Conservation (phyloP, 2,113 vertebrate species). For the Ciconia boyciana region DNA sequence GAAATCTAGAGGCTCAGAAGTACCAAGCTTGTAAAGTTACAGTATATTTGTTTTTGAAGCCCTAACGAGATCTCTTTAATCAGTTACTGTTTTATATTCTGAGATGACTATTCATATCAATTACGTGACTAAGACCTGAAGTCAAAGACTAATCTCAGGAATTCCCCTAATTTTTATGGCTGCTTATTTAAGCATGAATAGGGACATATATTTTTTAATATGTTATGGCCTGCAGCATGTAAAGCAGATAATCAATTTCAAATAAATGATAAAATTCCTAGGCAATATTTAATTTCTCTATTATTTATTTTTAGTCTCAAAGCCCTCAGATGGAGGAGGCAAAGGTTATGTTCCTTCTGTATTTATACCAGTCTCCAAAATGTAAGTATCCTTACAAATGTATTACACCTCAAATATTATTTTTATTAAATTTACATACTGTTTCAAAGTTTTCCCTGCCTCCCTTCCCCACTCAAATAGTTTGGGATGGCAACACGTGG, state of each 20-base stretch:
- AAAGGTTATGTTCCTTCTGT: conserved; percentile 88
- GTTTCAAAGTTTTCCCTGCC: neutral
- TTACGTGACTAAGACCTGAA: neutral
- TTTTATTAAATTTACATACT: neutral
- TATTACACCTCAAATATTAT: neutral
- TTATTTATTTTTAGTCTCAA: conserved; percentile 66
- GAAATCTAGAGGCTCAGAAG: neutral
- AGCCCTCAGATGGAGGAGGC: conserved; percentile 74
- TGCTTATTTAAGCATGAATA: neutral
- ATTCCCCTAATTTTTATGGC: neutral
- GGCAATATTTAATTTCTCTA: neutral
- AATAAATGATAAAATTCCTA: neutral
- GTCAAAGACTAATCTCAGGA: neutral
- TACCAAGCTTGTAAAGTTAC: neutral
- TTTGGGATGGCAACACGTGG: neutral
- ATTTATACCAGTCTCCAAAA: conserved; percentile 92
- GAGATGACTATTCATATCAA: neutral
- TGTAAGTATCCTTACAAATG: conserved; percentile 77
- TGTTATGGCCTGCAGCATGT: neutral
- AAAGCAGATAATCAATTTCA: neutral
- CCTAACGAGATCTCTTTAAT: neutral
- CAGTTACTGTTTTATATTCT: neutral
- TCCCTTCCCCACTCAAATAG: neutral
- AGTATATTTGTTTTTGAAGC: neutral
- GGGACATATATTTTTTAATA: neutral